phyloP scores from a whole-genome alignment of 2,888 invertebrate species.

The Halictus ligatus region DNA sequence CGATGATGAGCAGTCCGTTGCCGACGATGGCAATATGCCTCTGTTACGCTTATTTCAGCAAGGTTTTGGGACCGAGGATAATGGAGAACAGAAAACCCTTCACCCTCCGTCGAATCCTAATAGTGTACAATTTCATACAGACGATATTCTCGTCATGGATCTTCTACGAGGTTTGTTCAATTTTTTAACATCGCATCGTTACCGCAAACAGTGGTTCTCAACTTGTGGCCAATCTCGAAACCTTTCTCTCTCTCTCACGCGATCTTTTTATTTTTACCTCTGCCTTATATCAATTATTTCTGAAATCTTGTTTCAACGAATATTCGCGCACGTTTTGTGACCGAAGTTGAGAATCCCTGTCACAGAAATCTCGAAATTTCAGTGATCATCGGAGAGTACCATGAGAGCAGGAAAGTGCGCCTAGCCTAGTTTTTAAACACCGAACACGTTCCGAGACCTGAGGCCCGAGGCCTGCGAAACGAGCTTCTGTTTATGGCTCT shows the following conservation, averaged over 20 bases:
- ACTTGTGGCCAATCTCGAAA: no score
- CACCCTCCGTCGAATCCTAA: conserved; percentile 91
- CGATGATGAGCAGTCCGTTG: conserved; percentile 95
- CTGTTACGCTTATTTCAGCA: conserved; percentile 93
- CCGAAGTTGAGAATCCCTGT: no score
- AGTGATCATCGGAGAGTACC: no score
- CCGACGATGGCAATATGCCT: conserved; percentile 94
- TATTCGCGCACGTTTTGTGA: no score
- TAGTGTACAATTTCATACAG: conserved; percentile 95
- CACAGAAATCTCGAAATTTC: no score
- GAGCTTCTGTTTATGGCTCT: background rate
- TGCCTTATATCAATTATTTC: no score
- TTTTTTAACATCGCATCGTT: background rate
- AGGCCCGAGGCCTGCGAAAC: background rate
- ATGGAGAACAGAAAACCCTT: conserved; percentile 97
- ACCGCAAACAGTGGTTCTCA: no score
- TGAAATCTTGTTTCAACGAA: no score
- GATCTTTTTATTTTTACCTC: no score
- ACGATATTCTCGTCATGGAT: conserved; percentile 96
- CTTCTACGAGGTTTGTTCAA: conserved; percentile 92
- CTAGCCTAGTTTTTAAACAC: background rate
- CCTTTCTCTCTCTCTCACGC: no score
- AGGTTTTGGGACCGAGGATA: conserved; percentile 92
- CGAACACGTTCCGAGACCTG: background rate
- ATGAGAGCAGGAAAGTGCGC: no score